Conservation (phyloP, 2,797 vertebrate genomes). For the Otolemur crassicaudatus region DNA sequence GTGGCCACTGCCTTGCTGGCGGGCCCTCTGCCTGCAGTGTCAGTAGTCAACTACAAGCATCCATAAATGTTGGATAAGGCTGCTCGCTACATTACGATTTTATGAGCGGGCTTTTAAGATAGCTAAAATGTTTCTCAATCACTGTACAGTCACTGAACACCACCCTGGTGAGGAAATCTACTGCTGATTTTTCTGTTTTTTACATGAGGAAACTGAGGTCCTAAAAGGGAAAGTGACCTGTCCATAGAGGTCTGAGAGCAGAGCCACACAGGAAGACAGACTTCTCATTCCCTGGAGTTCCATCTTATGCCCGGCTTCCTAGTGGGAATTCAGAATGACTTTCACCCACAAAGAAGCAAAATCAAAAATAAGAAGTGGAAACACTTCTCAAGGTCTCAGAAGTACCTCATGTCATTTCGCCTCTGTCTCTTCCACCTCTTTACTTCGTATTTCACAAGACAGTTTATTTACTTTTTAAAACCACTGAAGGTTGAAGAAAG, state of each 20-base stretch:
- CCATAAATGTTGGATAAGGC: background rate
- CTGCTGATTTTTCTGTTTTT: background rate
- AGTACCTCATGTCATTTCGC: background rate
- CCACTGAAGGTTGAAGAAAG: background rate
- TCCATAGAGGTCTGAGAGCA: background rate
- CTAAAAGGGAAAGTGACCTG: background rate
- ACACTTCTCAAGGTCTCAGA: slow-evolving; percentile 10
- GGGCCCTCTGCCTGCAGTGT: background rate
- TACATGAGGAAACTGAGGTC: background rate
- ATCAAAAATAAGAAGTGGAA: background rate
- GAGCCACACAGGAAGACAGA: accelerated
- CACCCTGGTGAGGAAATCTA: background rate
- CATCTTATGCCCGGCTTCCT: background rate
- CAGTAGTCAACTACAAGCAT: background rate
- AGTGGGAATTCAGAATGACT: background rate
- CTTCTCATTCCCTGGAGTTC: background rate
- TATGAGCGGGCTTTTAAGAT: slow-evolving; percentile 54
- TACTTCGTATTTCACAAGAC: background rate
- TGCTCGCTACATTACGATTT: slow-evolving; percentile 41
- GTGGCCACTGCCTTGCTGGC: background rate
- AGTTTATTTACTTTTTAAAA: background rate
- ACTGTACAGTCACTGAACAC: background rate
- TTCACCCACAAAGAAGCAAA: background rate
- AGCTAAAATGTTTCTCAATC: slow-evolving; percentile 33
- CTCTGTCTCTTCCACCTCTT: background rate